Conservation (phyloP, 2,797 vertebrate genomes). For the Phrynocephalus vlangalii region DNA sequence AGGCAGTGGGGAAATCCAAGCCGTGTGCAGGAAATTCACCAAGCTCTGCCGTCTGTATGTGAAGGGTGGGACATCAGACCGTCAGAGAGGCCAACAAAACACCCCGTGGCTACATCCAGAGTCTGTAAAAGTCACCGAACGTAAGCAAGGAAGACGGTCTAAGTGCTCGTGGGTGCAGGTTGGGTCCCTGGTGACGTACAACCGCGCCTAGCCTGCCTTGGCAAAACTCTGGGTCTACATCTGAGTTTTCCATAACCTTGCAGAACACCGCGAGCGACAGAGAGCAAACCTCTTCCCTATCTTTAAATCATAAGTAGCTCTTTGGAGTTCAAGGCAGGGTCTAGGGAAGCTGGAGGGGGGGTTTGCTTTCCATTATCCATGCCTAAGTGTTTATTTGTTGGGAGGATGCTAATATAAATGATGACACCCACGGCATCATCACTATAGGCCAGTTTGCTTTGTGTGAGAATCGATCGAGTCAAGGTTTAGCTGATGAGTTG, state of each 20-base stretch:
- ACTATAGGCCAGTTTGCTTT: too few species aligned
- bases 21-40: slow-evolving; percentile 44
- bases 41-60: slow-evolving; percentile 61
- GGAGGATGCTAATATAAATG: not conserved
- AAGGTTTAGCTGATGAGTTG: too few species aligned
- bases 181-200: not conserved
- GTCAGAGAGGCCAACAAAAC: not conserved
- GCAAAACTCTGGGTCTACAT: not conserved
- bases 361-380: not conserved
- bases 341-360: not conserved
- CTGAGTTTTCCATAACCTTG: not conserved
- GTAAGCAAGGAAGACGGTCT: not conserved
- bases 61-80: not conserved
- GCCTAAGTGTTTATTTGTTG: not conserved
- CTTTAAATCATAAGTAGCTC: not conserved
- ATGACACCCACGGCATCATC: too few species aligned
- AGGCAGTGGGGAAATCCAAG: not conserved
- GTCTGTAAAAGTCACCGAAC: not conserved
- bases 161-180: not conserved
- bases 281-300: not conserved
- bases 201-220: not conserved
- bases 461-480: too few species aligned
- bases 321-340: not conserved
- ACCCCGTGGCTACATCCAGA: not conserved
- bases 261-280: too few species aligned